Evolutionary conservation across 2,113 vertebrate species (phyloP), one percentile per base, ranked within the genome.

Genomic region (Misgurnus mizolepis): DNA sequence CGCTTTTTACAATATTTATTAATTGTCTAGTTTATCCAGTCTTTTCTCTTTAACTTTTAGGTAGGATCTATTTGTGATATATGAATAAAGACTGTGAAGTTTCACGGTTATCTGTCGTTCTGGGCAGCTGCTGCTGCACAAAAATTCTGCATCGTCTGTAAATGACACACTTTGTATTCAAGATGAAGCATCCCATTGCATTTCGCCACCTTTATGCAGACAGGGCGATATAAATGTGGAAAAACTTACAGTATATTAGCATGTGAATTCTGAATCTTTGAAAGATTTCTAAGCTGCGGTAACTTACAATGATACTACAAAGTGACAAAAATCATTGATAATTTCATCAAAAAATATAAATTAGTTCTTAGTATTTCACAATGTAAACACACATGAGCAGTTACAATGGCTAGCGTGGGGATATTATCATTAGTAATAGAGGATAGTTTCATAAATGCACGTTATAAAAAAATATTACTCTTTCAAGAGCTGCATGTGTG

Each of bases 391-490:
- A 22, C 22, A 22, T 22, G 22, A 22, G 22, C 22, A 22, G 22
- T 22, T 22, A 22, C 22, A 22, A 22, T 22, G 22, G 22, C 22
- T 22, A 22, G 22, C 22, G 39, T 70, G 15, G n/a, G 50, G 69
- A 56, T 41, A 18, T 11, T 41, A 39, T 56, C 69, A 22, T 22
- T 22, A 22, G 22, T 22, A 22, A 22, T 22, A 22, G 22, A 22
- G 22, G 22, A 22, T 22, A n/a, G 22, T 22, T 22, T 22, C 22
- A 58, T 58, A 72, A 56, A 72, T 41, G 69, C 69, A 41, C 41
- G 69, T 56, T 72, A 41, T 72, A 41, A 58, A 56, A 56, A 34
- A 41, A 14, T 58, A 58, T 18, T 41, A 58, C 56, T 58, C 34
- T 72, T 72, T 41, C 10, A 40, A 50, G 6, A 58, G 50, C 53